phyloP scores from a whole-genome alignment of 2,113 vertebrate species.

The Phainopepla nitens region DNA sequence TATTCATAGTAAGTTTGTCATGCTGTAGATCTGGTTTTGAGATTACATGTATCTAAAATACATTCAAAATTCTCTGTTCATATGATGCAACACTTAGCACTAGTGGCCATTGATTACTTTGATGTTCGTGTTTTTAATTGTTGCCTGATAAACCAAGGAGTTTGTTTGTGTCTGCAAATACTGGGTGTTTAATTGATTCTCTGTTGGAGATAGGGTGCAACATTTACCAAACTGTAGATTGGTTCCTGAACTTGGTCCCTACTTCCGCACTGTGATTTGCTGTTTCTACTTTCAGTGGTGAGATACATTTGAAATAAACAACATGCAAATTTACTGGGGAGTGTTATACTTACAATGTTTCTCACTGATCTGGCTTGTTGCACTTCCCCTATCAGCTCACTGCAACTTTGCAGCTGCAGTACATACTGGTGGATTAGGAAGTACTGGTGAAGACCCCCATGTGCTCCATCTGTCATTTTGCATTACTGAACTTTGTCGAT shows the following conservation, averaged over 20 bases:
- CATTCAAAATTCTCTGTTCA: background rate
- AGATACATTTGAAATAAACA: background rate
- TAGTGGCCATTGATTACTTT: background rate
- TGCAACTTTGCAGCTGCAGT: background rate
- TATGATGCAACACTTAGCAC: background rate
- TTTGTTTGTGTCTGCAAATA: background rate
- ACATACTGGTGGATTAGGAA: fast-evolving
- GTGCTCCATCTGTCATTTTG: background rate
- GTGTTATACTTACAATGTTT: background rate
- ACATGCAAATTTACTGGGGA: background rate
- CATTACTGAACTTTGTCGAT: background rate
- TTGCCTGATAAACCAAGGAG: background rate
- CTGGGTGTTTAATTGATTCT: background rate
- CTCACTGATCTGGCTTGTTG: background rate
- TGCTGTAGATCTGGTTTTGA: background rate
- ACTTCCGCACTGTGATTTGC: background rate
- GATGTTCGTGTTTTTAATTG: background rate
- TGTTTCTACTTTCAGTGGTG: background rate
- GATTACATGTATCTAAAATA: background rate
- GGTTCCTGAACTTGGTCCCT: background rate
- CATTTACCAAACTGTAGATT: background rate
- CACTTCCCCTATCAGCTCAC: background rate
- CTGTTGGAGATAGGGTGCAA: background rate
- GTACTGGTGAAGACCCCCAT: background rate
- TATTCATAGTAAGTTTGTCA: background rate